Conservation (phyloP, 2,888 invertebrate genomes). For the Aphelenchoides bicaudatus region DNA sequence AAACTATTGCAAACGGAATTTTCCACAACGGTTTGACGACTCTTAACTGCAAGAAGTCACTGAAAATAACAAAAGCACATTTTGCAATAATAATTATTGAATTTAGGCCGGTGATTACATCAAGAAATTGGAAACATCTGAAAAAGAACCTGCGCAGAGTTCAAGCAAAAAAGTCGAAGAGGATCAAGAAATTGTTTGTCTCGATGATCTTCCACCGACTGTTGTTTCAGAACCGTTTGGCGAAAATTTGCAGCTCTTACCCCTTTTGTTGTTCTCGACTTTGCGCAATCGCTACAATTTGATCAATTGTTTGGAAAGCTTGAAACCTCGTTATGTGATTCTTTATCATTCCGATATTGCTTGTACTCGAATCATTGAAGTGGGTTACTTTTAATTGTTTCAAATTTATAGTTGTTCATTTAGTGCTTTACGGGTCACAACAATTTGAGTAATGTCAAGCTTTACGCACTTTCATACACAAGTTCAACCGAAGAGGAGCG, state of each 20-base stretch:
- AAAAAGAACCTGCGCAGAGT: too few relatives aligned
- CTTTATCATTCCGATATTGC: slow-evolving; percentile 84
- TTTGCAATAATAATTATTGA: too few relatives aligned
- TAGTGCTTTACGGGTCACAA: slow-evolving; percentile 32
- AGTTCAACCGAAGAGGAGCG: slow-evolving; percentile 94
- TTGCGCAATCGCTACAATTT: slow-evolving; percentile 66
- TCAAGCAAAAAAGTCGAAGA: neutral
- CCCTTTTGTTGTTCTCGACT: slow-evolving; percentile 32
- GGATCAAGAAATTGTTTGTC: neutral
- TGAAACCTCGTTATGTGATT: slow-evolving; percentile 75
- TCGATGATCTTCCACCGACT: neutral
- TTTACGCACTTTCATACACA: slow-evolving; percentile 81
- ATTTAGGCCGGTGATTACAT: too few relatives aligned
- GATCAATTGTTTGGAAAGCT: slow-evolving; percentile 44
- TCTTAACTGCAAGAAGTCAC: too few relatives aligned
- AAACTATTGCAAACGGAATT: too few relatives aligned
- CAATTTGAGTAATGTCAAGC: slow-evolving; percentile 13
- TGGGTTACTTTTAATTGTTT: slow-evolving; percentile 58
- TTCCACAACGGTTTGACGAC: too few relatives aligned
- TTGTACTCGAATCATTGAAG: slow-evolving; percentile 83
- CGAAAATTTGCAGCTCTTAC: neutral
- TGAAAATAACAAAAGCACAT: too few relatives aligned
- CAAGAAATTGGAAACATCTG: too few relatives aligned
- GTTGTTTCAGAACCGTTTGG: neutral
- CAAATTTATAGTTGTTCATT: slow-evolving; percentile 15